phyloP scores from a whole-genome alignment of 2,797 vertebrate species.

The Ficedula albicollis region DNA sequence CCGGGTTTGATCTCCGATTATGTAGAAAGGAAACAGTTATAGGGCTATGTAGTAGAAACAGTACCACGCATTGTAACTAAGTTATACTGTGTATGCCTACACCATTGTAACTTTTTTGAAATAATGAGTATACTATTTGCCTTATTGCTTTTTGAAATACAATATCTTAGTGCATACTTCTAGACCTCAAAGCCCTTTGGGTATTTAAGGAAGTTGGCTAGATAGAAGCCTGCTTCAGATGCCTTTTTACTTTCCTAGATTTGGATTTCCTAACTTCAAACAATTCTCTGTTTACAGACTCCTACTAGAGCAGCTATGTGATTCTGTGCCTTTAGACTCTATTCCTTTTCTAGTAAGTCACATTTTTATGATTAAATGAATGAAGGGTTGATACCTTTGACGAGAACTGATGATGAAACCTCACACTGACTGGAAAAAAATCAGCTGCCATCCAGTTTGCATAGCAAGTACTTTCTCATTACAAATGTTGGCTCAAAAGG shows the following conservation, averaged over 20 bases:
- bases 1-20: constrained; percentile 50
- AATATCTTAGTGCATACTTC: constrained; percentile 75
- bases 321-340: constrained; percentile 84
- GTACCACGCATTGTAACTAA: constrained; percentile 77
- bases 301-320: constrained; percentile 81
- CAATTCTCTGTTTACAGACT: constrained; percentile 81
- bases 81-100: constrained; percentile 82
- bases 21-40: constrained; percentile 72
- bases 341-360: constrained; percentile 70
- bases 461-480: constrained; percentile 26
- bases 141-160: constrained; percentile 81
- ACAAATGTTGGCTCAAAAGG: constrained; percentile 1
- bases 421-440: constrained; percentile 38
- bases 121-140: constrained; percentile 80
- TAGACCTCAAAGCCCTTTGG: constrained; percentile 76
- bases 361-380: constrained; percentile 68
- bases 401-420: constrained; percentile 39
- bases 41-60: constrained; percentile 76
- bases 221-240: constrained; percentile 72
- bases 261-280: constrained; percentile 76
- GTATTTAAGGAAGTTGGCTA: constrained; percentile 73
- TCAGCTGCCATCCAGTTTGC: constrained; percentile 43
- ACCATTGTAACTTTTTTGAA: constrained; percentile 80
- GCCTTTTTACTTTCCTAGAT: constrained; percentile 77
- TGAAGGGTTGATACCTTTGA: constrained; percentile 57